phyloP scores from a whole-genome alignment of 2,113 vertebrate species.

The Ictidomys tridecemlineatus region DNA sequence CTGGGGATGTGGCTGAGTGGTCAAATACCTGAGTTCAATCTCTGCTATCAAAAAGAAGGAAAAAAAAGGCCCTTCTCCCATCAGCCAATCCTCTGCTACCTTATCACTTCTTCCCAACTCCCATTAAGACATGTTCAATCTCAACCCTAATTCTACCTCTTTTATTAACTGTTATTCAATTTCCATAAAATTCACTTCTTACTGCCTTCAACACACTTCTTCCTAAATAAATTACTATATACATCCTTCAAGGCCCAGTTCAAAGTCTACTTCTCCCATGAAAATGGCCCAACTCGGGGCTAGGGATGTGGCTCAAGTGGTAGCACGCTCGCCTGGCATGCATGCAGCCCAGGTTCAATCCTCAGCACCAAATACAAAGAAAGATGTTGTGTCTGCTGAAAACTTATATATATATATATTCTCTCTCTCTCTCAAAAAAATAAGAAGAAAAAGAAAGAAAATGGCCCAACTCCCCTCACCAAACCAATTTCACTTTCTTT shows the following conservation, averaged over 20 bases:
- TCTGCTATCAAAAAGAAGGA: too few species aligned
- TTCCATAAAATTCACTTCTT: neutral
- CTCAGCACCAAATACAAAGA: too few species aligned
- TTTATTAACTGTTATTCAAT: neutral
- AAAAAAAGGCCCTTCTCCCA: neutral
- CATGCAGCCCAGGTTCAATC: too few species aligned
- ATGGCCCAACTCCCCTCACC: neutral
- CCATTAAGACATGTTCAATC: neutral
- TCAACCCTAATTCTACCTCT: neutral
- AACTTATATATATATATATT: too few species aligned
- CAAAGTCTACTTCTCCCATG: neutral
- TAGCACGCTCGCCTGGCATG: too few species aligned
- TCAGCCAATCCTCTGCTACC: neutral
- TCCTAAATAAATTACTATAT: neutral
- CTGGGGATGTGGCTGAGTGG: neutral
- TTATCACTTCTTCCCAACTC: constrained; percentile 25
- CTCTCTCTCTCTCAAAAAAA: too few species aligned
- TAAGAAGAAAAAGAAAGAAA: neutral
- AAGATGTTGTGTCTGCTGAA: too few species aligned
- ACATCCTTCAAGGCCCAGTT: constrained; percentile 35
- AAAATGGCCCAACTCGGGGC: neutral
- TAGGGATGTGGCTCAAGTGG: too few species aligned
- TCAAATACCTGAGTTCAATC: too few species aligned
- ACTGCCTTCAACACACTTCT: neutral
- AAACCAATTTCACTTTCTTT: neutral